Evolutionary conservation across 2,888 invertebrate genomes (phyloP).

Genomic region (Yponomeuta cagnagella): DNA sequence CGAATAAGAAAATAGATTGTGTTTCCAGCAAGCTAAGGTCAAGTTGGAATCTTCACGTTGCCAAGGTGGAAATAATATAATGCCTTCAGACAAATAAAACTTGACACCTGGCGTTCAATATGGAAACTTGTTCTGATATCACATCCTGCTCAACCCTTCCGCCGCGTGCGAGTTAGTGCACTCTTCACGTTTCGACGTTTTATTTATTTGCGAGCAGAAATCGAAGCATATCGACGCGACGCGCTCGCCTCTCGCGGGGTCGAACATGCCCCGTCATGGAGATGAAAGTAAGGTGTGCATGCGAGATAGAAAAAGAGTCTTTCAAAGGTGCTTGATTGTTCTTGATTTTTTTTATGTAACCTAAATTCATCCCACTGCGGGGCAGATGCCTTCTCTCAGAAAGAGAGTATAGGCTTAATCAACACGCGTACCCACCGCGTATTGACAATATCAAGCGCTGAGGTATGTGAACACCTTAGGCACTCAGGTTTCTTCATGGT

Average conservation of each 20-base stretch:
- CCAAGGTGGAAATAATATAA: not conserved
- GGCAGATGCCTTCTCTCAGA: too few relatives aligned
- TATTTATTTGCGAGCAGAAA: slow-evolving; percentile 49
- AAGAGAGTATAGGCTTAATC: too few relatives aligned
- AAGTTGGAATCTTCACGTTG: not conserved
- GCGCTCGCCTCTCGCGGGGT: slow-evolving; percentile 30
- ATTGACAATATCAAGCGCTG: too few relatives aligned
- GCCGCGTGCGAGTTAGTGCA: not conserved
- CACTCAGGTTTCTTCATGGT: too few relatives aligned
- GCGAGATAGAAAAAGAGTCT: not conserved
- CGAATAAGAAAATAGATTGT: not conserved
- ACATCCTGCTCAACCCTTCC: not conserved
- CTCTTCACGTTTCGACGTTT: not conserved
- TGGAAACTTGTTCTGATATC: not conserved
- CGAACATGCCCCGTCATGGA: slow-evolving; percentile 49
- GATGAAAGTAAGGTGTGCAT: slow-evolving; percentile 34
- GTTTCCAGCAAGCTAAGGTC: not conserved
- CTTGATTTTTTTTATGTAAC: too few relatives aligned
- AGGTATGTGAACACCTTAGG: too few relatives aligned
- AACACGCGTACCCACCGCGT: too few relatives aligned
- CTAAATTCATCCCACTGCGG: too few relatives aligned
- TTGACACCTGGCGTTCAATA: not conserved
- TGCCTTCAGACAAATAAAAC: not conserved
- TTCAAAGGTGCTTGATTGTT: not conserved
- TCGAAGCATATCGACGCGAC: slow-evolving; percentile 30